phyloP scores from a whole-genome alignment of 1,140 invertebrate species.

The Batillaria attramentaria region DNA sequence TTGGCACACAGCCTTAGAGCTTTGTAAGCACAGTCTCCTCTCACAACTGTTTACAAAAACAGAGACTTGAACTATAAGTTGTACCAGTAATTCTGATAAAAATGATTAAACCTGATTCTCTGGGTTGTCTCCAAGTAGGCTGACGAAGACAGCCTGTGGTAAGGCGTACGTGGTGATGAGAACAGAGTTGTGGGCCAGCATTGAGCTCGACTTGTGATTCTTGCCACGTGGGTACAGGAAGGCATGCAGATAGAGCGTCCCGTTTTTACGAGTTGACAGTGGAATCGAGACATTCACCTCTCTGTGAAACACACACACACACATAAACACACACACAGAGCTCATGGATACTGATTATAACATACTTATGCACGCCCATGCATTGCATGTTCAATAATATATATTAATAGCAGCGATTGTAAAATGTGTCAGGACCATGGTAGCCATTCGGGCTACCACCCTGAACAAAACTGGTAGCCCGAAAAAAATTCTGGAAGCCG shows the following conservation, averaged over 20 bases:
- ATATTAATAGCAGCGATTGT: not conserved
- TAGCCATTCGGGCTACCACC: too few species aligned
- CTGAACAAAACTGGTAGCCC: too few species aligned
- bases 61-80: too few species aligned
- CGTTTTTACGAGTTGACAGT: slow-evolving; percentile 81
- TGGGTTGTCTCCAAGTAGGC: slow-evolving; percentile 75
- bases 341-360: slow-evolving; percentile 2
- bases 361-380: not conserved
- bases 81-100: not conserved
- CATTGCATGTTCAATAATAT: not conserved
- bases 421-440: not conserved
- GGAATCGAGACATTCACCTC: slow-evolving; percentile 75
- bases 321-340: slow-evolving; percentile 11
- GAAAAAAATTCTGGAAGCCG: too few species aligned
- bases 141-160: slow-evolving; percentile 83
- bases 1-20: too few species aligned
- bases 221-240: slow-evolving; percentile 60
- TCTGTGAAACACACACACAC: slow-evolving; percentile 29
- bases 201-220: slow-evolving; percentile 50
- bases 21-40: too few species aligned
- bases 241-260: slow-evolving; percentile 79
- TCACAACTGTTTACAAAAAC: too few species aligned
- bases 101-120: not conserved
- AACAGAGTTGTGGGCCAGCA: slow-evolving; percentile 72
- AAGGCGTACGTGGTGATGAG: slow-evolving; percentile 80